A percentile compares a stretch with the other conserved stretches of the same genome.
Evolutionary conservation across 2,888 invertebrate species (phyloP).

Genomic region (Dolomedes plantarius): DNA sequence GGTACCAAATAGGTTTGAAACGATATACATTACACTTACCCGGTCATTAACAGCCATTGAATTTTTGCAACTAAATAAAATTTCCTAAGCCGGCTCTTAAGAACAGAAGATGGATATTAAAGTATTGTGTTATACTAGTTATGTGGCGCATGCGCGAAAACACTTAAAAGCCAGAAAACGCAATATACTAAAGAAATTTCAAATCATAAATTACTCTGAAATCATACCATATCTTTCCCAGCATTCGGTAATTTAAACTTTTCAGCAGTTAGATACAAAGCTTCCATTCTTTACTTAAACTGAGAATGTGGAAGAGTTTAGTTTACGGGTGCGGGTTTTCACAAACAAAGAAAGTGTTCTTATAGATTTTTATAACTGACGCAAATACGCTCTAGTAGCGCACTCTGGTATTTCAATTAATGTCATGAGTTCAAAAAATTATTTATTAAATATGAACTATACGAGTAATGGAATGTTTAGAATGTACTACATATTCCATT

Average conservation of each 20-base stretch:
- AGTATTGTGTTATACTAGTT: background rate
- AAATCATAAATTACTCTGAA: background rate
- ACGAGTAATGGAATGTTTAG: too few species aligned
- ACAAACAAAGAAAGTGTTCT: too few species aligned
- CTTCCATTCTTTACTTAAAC: slow-evolving; percentile 43
- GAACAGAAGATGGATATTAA: background rate
- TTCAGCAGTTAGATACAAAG: slow-evolving; percentile 57
- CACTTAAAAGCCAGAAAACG: background rate
- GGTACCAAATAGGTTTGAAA: background rate
- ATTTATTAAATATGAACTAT: too few species aligned
- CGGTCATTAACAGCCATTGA: slow-evolving; percentile 53
- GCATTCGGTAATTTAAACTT: slow-evolving; percentile 56
- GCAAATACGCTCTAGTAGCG: too few species aligned
- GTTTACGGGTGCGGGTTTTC: too few species aligned
- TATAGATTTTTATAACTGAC: too few species aligned
- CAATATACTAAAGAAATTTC: slow-evolving; percentile 6
- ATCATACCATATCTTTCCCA: slow-evolving; percentile 53
- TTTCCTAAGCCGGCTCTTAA: background rate
- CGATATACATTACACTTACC: slow-evolving; percentile 29
- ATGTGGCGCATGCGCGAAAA: slow-evolving; percentile 49
- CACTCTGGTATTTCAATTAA: too few species aligned
- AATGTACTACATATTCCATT: too few species aligned
- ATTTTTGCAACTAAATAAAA: background rate
- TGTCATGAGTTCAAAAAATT: too few species aligned
- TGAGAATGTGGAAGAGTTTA: too few species aligned